These are phyloP conservation scores for Polietes domitor DNA, from an alignment of 2,888 invertebrate species.

Conservation along the genomic window DNA sequence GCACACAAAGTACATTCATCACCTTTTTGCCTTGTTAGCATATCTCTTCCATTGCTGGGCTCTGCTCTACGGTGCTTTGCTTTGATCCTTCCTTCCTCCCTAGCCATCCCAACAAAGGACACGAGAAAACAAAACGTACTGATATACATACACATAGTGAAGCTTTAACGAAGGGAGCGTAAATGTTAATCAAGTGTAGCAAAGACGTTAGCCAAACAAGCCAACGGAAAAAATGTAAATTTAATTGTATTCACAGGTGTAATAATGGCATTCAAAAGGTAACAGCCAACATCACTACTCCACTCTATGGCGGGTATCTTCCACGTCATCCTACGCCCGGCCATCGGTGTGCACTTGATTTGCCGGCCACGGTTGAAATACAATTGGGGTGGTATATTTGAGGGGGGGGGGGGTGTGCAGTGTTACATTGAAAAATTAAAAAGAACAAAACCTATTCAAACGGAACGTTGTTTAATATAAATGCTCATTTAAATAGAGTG, in stretches of 20 bases:
- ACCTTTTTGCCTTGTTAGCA: conserved; percentile 6
- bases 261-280: conserved; percentile 72
- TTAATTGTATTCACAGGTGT: conserved; percentile 76
- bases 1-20: conserved; percentile 29
- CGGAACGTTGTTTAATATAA: conserved; percentile 11
- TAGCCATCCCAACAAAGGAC: background rate
- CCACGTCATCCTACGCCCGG: background rate
- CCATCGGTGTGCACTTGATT: too few species aligned
- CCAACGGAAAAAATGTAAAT: conserved; percentile 75
- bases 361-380: too few species aligned
- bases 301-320: conserved; percentile 40
- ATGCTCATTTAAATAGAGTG: conserved; percentile 6
- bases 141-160: background rate
- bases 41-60: background rate
- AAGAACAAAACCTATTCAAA: conserved; percentile 6
- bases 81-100: background rate
- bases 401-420: too few species aligned
- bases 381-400: too few species aligned
- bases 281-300: conserved; percentile 37
- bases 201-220: conserved; percentile 51
- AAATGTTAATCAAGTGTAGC: conserved; percentile 77
- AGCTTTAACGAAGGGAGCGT: conserved; percentile 64
- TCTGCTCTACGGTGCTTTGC: background rate
- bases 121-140: background rate
- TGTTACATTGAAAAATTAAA: conserved; percentile 8